Conservation (phyloP, 2,797 vertebrate genomes). For the Cuniculus paca region DNA sequence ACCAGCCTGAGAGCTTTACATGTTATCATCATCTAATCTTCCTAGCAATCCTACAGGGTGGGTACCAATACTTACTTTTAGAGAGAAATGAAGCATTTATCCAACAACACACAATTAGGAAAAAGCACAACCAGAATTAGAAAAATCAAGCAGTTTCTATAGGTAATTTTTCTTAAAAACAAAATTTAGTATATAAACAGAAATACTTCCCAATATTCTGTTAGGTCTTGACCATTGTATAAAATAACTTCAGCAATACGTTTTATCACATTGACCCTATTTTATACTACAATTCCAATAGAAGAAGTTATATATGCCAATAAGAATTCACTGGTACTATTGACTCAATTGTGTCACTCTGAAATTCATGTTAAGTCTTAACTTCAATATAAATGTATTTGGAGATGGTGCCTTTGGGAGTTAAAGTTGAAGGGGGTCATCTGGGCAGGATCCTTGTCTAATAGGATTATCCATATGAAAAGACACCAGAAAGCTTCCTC, state of each 20-base stretch:
- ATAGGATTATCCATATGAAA: background rate
- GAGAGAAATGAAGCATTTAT: constrained; percentile 28
- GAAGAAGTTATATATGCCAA: background rate
- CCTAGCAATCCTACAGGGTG: background rate
- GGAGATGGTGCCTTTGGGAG: background rate
- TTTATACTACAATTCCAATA: background rate
- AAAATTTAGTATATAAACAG: background rate
- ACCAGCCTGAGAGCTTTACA: background rate
- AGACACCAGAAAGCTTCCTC: background rate
- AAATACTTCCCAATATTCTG: background rate
- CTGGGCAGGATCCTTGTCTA: background rate
- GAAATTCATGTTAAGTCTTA: background rate
- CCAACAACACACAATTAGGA: background rate
- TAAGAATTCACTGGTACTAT: background rate
- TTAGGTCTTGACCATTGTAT: background rate
- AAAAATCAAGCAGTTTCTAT: background rate
- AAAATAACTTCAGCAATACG: background rate
- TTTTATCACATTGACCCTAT: background rate
- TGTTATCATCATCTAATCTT: background rate
- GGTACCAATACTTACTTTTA: background rate
- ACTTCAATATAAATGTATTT: background rate
- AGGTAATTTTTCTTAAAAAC: background rate
- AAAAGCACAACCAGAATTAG: background rate
- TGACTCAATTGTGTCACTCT: background rate
- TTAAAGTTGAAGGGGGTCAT: background rate